Conservation (phyloP, 2,113 vertebrate genomes). For the Sterna hirundo region DNA sequence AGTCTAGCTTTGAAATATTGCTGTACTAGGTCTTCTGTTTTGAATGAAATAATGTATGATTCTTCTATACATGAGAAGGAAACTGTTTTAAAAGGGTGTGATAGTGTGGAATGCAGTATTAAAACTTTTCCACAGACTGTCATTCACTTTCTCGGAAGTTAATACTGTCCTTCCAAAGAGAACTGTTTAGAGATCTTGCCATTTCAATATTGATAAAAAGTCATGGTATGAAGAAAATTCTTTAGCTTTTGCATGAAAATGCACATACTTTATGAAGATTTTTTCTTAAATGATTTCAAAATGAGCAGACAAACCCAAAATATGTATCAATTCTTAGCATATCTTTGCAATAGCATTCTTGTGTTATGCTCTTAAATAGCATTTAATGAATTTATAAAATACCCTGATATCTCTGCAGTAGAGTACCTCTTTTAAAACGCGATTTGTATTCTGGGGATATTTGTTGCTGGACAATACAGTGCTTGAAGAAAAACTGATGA, state of each 20-base stretch:
- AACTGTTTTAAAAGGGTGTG: background rate
- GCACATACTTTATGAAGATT: background rate
- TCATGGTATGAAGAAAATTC: background rate
- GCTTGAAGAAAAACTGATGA: background rate
- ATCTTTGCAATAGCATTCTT: background rate
- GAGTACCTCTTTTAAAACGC: background rate
- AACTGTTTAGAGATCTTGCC: background rate
- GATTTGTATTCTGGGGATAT: background rate
- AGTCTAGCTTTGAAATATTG: background rate
- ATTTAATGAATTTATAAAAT: background rate
- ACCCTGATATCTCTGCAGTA: background rate
- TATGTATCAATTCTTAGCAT: rapidly evolving
- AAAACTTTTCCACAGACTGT: background rate
- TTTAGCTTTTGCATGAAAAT: background rate
- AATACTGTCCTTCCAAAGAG: background rate
- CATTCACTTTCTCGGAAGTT: background rate
- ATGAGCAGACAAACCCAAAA: background rate
- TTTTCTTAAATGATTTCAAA: background rate
- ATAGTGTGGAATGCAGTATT: background rate
- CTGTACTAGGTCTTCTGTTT: background rate
- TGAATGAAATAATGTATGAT: background rate
- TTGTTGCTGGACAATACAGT: background rate
- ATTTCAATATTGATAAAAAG: background rate
- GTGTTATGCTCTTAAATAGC: background rate
- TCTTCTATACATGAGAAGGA: background rate